These are phyloP conservation scores for Sorex fumeus DNA, from an alignment of 2,113 vertebrate genomes.

Conservation along the genomic window DNA sequence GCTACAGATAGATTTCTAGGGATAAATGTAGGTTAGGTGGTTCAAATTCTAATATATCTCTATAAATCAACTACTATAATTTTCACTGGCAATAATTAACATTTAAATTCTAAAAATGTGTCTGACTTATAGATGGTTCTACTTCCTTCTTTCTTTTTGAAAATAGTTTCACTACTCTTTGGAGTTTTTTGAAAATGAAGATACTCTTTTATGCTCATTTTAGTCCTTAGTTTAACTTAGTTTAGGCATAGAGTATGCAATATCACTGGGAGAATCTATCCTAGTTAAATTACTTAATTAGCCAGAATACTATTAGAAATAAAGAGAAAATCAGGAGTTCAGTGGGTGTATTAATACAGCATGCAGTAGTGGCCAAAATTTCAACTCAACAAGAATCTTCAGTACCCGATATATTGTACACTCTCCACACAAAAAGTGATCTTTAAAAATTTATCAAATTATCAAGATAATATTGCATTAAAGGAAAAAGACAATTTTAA, in stretches of 20 bases:
- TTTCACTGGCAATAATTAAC: constrained; percentile 70
- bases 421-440: constrained; percentile 48
- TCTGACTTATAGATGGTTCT: not conserved
- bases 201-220: constrained; percentile 29
- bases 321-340: not conserved
- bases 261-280: not conserved
- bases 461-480: constrained; percentile 64
- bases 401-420: constrained; percentile 11
- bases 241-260: constrained; percentile 24
- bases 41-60: constrained; percentile 64
- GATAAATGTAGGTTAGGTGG: constrained; percentile 67
- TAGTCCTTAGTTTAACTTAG: constrained; percentile 39
- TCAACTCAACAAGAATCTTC: constrained; percentile 31
- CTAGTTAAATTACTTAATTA: constrained; percentile 47
- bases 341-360: not conserved
- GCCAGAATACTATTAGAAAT: constrained; percentile 19
- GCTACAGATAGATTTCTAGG: constrained; percentile 61
- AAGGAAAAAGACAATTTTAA: constrained; percentile 62
- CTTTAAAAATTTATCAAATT: constrained; percentile 66
- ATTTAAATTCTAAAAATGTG: constrained; percentile 63
- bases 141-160: not conserved
- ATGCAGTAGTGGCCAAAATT: not conserved
- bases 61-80: constrained; percentile 71
- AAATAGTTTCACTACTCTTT: not conserved
- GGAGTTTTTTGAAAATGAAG: constrained; percentile 15